These are phyloP conservation scores for Euclidia mi DNA, from an alignment of 2,888 invertebrate species.

Conservation along the genomic window DNA sequence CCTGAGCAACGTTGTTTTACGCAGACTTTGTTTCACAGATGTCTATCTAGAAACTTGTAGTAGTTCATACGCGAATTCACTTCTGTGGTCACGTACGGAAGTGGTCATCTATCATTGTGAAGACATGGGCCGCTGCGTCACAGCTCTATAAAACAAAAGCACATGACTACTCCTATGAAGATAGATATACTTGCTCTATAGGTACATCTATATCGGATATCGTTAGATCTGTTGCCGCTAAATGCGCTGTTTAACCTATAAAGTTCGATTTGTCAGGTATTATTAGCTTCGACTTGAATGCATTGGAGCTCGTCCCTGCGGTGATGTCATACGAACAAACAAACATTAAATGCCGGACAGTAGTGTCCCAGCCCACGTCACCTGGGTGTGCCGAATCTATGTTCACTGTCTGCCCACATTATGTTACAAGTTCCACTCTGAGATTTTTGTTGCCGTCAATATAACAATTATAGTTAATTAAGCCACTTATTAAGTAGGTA, in stretches of 20 bases:
- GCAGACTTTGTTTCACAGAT: background rate
- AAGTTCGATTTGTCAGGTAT: constrained; percentile 53
- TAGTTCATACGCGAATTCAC: constrained; percentile 7
- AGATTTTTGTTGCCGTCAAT: background rate
- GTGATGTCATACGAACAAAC: constrained; percentile 68
- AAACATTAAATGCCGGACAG: constrained; percentile 69
- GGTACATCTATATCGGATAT: background rate
- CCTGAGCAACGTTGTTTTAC: too few relatives aligned
- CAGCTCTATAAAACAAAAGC: too few relatives aligned
- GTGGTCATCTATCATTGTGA: constrained; percentile 9
- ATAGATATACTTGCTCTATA: background rate
- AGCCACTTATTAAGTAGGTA: too few relatives aligned
- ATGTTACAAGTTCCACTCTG: background rate
- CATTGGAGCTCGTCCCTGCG: constrained; percentile 67
- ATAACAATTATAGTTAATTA: too few relatives aligned
- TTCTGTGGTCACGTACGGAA: constrained; percentile 5
- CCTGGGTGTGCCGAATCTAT: constrained; percentile 72
- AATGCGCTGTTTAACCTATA: constrained; percentile 19
- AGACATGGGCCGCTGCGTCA: too few relatives aligned
- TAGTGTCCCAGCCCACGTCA: constrained; percentile 71
- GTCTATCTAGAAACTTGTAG: background rate
- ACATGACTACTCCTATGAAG: too few relatives aligned
- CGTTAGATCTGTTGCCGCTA: background rate
- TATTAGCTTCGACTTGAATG: constrained; percentile 60
- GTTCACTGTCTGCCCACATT: constrained; percentile 58